These are phyloP conservation scores for Nasonia giraulti DNA, from an alignment of 1,140 invertebrate species.

Conservation along the genomic window DNA sequence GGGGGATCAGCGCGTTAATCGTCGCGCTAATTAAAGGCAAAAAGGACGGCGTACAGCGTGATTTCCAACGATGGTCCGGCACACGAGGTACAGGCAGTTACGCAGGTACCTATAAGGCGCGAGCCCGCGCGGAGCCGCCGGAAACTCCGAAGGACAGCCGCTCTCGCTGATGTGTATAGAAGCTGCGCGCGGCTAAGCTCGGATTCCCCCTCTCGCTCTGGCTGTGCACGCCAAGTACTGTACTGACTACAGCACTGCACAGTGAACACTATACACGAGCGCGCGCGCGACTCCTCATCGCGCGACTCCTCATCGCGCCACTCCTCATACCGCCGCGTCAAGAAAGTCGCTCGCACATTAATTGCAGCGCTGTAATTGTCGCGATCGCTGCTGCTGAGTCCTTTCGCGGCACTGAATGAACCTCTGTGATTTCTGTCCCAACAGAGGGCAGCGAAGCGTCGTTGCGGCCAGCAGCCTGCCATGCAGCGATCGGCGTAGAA, in stretches of 20 bases:
- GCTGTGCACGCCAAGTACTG: too few relatives aligned
- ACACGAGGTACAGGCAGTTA: too few relatives aligned
- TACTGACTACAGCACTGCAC: too few relatives aligned
- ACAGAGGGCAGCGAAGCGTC: not conserved
- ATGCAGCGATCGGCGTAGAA: not conserved
- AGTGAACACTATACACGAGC: too few relatives aligned
- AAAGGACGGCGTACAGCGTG: not conserved
- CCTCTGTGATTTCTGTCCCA: not conserved
- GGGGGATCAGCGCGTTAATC: constrained; percentile 11
- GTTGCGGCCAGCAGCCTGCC: not conserved
- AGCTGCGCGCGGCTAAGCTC: not conserved
- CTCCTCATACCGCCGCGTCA: too few relatives aligned
- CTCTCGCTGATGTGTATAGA: not conserved
- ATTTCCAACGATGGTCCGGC: too few relatives aligned
- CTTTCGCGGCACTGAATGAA: too few relatives aligned
- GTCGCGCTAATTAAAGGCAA: constrained; percentile 27
- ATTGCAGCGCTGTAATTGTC: too few relatives aligned
- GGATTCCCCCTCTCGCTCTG: not conserved
- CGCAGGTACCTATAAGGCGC: constrained; percentile 11
- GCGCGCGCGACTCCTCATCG: too few relatives aligned
- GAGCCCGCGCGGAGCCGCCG: not conserved
- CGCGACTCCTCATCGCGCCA: too few relatives aligned
- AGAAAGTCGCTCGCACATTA: too few relatives aligned
- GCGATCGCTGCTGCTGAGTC: too few relatives aligned
- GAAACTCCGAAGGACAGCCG: constrained; percentile 27